Base-by-base conservation (phyloP, 2,797 vertebrate species). In the Eulemur coronatus region DNA sequence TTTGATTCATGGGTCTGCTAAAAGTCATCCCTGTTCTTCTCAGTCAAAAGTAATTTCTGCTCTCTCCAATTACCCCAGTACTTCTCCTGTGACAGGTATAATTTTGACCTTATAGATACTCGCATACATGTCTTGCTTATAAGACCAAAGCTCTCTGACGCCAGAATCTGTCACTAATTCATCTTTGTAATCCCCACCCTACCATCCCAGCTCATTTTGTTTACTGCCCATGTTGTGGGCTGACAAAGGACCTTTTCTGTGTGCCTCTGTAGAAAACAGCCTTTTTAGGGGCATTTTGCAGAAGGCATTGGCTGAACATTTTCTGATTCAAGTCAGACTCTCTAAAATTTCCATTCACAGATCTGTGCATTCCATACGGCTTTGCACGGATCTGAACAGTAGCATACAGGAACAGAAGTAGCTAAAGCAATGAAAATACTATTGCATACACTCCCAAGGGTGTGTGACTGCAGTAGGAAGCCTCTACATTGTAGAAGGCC, bases 261-360 rank as follows among this genome's bases (percentile, higher is more conserved):
- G 79, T 50, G 38, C 7, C 41, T 72, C 22, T 48, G 50, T 41
- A 52, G 73, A 69, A 70, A 55, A 17, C 10, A 69, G 72, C 24
- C 55, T 63, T 69, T 55, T 70, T 43, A 82, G 59, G 48, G 30
- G 35, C 28, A 30, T 41, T 84, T 38, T 87, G 52, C 18, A 59
- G 72, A 92, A 88, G 35, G 75, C 61, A 33, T 5, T 59, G 78
- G 28, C 7, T 61, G 89, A 84, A 35, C 43, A 67, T 70, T 84
- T 95, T 95, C 84, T 86, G 61, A 92, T 55, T 96, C 38, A 73
- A 73, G 50, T 88, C 88, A 65, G 50, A 79, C 55, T 6, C 46
- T 79, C 57, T 72, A 61, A 92, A 87, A 90, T 67, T 9, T 52
- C 15, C 46, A 9, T 57, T 26, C 55, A 24, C 55, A 57, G 55